Evolutionary conservation across 2,113 vertebrate species (phyloP), one percentile per base, ranked within the genome.

Genomic region (Urocolius indicus): DNA sequence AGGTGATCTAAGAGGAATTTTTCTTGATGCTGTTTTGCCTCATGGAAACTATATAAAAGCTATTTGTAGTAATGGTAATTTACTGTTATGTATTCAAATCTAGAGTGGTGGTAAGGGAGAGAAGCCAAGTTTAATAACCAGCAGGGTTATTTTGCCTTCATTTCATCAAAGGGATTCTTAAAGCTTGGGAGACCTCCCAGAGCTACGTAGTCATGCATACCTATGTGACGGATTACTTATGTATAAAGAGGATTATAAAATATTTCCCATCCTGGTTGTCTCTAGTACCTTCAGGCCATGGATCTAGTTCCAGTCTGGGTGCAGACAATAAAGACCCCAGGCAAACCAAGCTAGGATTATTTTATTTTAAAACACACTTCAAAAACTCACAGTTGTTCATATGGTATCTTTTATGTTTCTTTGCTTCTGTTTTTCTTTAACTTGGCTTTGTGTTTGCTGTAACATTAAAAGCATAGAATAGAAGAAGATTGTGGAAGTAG

Each of bases 21-120:
- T 93, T 92, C 57, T 92, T 79, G 27, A 61, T 48, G 48, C 24
- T 66, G n/a, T 83, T 94, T 92, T 94, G 62, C 34, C 67, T 84
- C 18, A 43, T 84, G 75, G 65, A 87, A 88, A 76, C 20, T 48
- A 16, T 84, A 38, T 19, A 73, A 93, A 88, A 83, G 8, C 46
- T 79, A 22, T 83, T 81, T 74, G 52, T 58, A 79, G 32, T 55
- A 82, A 79, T 32, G 41, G 41, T 73, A 63, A 61, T 48, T 72
- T 88, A 32, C 19, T 46, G 3, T 38, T 72, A 61, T 4, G 7
- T 52, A 22, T 69, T 91, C 76, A 58, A 34, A 73, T 73, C 19
- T 87, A 54, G n/a, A 72, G 48, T 11, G 2, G 38, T 67, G 27
- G 38, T 84, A 57, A 83, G 65, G n/a, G 26, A 67, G 11, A 6